Evolutionary conservation across 2,113 vertebrate genomes (phyloP).

Genomic region (Nicator chloris): DNA sequence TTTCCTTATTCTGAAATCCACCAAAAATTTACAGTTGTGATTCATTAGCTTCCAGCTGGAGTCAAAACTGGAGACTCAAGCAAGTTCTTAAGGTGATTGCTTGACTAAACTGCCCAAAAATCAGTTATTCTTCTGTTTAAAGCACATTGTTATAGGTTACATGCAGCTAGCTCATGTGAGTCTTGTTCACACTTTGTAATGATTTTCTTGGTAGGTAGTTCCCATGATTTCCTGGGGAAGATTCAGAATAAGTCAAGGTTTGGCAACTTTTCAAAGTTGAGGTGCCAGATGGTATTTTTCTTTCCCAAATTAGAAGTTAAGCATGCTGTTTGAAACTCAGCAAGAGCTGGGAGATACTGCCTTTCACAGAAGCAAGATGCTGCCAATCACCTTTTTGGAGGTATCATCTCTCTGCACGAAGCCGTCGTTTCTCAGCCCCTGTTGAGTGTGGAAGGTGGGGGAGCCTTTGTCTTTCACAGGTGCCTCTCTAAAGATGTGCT

Average conservation of each 20-base stretch:
- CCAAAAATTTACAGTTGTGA: neutral
- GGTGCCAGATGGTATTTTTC: slow-evolving; percentile 67
- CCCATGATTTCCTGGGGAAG: slow-evolving; percentile 51
- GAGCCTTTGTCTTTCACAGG: neutral
- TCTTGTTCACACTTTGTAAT: slow-evolving; percentile 52
- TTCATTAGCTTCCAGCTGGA: neutral
- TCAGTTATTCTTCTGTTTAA: slow-evolving; percentile 11
- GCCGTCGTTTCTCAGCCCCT: neutral
- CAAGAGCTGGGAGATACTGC: slow-evolving; percentile 54
- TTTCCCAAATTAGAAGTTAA: slow-evolving; percentile 68
- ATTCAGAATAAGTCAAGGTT: slow-evolving; percentile 57
- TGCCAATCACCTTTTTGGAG: slow-evolving; percentile 51
- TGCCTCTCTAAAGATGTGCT: neutral
- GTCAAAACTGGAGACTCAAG: neutral
- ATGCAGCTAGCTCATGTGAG: slow-evolving; percentile 4
- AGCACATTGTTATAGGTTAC: neutral
- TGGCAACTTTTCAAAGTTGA: slow-evolving; percentile 66
- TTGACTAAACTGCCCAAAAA: neutral
- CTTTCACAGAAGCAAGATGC: slow-evolving; percentile 52
- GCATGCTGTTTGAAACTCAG: slow-evolving; percentile 53
- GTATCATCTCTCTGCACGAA: slow-evolving; percentile 41
- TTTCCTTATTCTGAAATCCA: neutral
- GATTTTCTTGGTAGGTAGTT: slow-evolving; percentile 56
- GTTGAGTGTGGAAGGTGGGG: neutral
- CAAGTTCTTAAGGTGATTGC: neutral